Percentiles rank a stretch among this genome's conserved stretches.
Evolutionary conservation across 2,113 vertebrate species (phyloP).

Genomic region (Todiramphus chloris): DNA sequence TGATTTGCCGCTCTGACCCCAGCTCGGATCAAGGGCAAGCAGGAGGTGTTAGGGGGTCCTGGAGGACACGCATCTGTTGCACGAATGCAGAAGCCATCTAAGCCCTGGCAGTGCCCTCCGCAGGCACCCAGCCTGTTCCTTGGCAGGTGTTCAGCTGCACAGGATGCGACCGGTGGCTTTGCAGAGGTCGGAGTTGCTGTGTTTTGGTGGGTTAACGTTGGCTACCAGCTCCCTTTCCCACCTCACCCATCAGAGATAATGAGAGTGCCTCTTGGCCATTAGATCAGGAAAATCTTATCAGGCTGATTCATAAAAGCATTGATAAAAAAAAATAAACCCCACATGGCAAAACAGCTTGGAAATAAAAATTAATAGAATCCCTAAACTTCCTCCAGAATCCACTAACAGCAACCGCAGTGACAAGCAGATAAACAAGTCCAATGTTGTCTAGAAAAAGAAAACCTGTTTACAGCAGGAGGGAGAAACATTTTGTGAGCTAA

Average conservation of each 20-base stretch:
- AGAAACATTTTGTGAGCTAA: background rate
- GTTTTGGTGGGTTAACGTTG: background rate
- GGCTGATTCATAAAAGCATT: background rate
- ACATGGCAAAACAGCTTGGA: background rate
- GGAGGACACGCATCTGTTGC: background rate
- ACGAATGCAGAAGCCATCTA: background rate
- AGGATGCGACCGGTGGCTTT: background rate
- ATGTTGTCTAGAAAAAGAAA: background rate
- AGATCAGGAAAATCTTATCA: accelerated
- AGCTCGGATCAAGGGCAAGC: background rate
- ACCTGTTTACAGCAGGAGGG: background rate
- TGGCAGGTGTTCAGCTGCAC: background rate
- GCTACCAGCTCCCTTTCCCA: background rate
- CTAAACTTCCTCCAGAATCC: background rate
- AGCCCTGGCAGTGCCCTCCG: background rate
- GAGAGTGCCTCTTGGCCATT: background rate
- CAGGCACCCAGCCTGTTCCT: background rate
- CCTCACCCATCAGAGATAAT: background rate
- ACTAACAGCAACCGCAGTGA: background rate
- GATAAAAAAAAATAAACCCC: background rate
- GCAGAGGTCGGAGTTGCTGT: background rate
- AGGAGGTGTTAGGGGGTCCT: background rate
- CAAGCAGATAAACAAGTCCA: background rate
- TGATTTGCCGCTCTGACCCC: background rate
- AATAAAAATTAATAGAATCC: background rate